Percentiles rank a stretch among this genome's conserved stretches.
Evolutionary conservation across 1,140 invertebrate species (phyloP).

Genomic region (Hirudo medicinalis): DNA sequence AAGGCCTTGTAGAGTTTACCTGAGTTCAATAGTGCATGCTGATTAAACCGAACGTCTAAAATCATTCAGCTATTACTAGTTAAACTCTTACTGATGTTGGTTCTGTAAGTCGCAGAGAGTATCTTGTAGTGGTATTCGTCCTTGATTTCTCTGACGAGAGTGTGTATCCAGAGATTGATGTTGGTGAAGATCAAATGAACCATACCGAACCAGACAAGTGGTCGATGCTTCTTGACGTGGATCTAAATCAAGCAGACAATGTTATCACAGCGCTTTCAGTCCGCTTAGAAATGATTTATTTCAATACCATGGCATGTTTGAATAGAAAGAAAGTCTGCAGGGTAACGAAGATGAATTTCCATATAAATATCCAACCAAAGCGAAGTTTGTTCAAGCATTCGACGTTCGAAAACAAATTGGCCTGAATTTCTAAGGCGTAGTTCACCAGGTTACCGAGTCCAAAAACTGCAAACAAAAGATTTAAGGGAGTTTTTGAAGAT

Average conservation of each 20-base stretch:
- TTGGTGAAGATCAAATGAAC: constrained; percentile 16
- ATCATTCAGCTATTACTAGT: not conserved
- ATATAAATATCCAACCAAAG: constrained; percentile 12
- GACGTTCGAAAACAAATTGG: not conserved
- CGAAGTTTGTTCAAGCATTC: not conserved
- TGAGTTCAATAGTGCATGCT: not conserved
- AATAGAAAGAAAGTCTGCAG: constrained; percentile 23
- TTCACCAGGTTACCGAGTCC: constrained; percentile 19
- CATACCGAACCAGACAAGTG: constrained; percentile 17
- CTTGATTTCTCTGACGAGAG: constrained; percentile 33
- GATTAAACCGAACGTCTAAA: not conserved
- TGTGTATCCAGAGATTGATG: constrained; percentile 17
- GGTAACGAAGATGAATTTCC: constrained; percentile 14
- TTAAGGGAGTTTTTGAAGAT: not conserved
- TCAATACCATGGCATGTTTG: constrained; percentile 18
- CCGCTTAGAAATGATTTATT: too few species aligned
- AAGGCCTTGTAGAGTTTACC: not conserved
- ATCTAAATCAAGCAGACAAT: constrained; percentile 1
- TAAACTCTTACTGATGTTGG: not conserved
- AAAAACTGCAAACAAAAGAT: constrained; percentile 17
- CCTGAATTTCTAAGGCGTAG: constrained; percentile 15
- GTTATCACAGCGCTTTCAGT: too few species aligned
- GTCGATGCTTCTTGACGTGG: constrained; percentile 7
- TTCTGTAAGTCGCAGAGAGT: not conserved
- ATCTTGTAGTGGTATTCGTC: constrained; percentile 16